phyloP scores from a whole-genome alignment of 2,113 vertebrate genomes.

The Rhodinocichla rosea region DNA sequence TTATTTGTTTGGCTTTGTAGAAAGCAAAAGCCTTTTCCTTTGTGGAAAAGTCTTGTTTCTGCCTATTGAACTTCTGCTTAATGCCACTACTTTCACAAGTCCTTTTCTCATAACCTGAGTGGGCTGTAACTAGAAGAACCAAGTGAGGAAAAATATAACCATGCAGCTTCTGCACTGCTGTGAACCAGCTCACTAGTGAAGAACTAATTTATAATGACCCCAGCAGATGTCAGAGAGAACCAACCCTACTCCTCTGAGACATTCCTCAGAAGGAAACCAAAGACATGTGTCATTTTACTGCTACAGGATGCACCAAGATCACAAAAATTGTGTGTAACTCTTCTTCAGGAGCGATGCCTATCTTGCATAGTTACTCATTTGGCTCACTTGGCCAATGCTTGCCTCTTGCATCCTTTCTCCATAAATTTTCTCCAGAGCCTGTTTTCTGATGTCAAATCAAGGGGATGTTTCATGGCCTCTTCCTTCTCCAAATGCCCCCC shows the following conservation, averaged over 20 bases:
- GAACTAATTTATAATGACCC: not conserved
- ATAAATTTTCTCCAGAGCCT: not conserved
- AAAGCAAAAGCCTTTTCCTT: not conserved
- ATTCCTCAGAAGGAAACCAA: not conserved
- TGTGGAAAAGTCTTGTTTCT: not conserved
- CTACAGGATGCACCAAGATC: not conserved
- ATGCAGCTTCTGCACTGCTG: not conserved
- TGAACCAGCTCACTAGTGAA: not conserved
- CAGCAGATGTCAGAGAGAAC: not conserved
- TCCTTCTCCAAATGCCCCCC: not conserved
- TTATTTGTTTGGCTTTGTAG: not conserved
- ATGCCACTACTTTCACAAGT: not conserved
- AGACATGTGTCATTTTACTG: not conserved
- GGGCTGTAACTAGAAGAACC: not conserved
- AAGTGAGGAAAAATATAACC: not conserved
- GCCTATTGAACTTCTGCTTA: not conserved
- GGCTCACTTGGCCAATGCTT: not conserved
- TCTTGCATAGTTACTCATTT: not conserved
- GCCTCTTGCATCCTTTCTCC: not conserved
- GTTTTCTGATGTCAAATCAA: not conserved
- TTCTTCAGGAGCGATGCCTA: not conserved
- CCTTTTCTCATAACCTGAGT: not conserved
- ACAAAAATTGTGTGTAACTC: not conserved
- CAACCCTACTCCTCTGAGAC: rapidly evolving
- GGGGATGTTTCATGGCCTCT: too few relatives aligned